A percentile compares a stretch with the other conserved stretches of the same genome.
phyloP scores from a whole-genome alignment of 2,113 vertebrate species.

The Hemiscyllium ocellatum region DNA sequence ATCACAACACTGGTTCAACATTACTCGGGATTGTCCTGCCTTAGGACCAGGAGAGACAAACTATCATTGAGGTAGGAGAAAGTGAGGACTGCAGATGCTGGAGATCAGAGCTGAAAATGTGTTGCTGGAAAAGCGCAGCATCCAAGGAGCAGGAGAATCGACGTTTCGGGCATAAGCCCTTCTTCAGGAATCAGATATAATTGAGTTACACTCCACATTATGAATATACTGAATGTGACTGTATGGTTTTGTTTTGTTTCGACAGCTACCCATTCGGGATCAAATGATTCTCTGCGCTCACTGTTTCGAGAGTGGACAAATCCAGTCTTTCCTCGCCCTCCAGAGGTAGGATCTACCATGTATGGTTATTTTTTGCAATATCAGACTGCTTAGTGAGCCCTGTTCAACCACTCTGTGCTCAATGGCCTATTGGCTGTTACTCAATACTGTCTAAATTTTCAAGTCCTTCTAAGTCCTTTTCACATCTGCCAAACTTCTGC shows the following conservation, averaged over 20 bases:
- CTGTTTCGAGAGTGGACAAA: constrained; percentile 85
- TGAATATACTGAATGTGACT: not conserved
- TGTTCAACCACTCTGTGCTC: not conserved
- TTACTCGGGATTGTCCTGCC: not conserved
- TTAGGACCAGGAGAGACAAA: not conserved
- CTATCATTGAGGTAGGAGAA: not conserved
- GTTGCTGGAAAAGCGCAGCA: too few species aligned
- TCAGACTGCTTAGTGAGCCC: not conserved
- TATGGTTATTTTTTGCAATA: not conserved
- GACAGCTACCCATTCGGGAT: constrained; percentile 40
- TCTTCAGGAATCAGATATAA: not conserved
- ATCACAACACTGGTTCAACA: not conserved
- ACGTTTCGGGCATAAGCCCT: too few species aligned
- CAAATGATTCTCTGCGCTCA: constrained; percentile 57
- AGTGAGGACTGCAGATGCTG: too few species aligned
- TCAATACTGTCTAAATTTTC: not conserved
- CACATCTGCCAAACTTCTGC: too few species aligned
- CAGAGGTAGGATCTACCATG: constrained; percentile 59
- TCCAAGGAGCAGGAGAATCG: too few species aligned
- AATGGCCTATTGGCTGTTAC: not conserved
- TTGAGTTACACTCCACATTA: not conserved
- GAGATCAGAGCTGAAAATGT: too few species aligned
- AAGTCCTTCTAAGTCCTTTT: not conserved
- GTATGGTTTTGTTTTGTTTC: not conserved
- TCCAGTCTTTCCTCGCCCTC: constrained; percentile 78